Evolutionary conservation across 2,113 vertebrate species (phyloP).

Genomic region (Delphinus delphis): DNA sequence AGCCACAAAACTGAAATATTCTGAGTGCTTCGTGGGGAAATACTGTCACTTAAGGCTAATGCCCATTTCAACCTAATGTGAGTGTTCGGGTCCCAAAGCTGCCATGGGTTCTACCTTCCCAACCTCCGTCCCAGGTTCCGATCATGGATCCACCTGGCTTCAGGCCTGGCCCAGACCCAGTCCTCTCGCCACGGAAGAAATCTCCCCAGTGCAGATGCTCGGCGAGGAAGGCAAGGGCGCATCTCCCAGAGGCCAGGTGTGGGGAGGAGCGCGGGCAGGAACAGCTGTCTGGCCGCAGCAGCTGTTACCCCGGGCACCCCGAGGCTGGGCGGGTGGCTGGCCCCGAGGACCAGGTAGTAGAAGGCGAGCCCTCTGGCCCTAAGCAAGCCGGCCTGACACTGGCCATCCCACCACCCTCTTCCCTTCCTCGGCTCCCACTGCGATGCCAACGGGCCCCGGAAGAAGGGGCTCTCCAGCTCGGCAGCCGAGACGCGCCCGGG

Average conservation of each 20-base stretch:
- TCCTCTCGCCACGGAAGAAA: not conserved
- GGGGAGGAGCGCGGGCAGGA: not conserved
- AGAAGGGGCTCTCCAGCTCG: not conserved
- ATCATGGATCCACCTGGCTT: conserved; percentile 53
- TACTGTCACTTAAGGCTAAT: not conserved
- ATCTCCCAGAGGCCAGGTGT: conserved; percentile 54
- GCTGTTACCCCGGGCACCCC: conserved; percentile 47
- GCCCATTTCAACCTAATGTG: not conserved
- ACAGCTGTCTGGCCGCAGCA: conserved; percentile 63
- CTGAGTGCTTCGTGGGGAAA: conserved; percentile 47
- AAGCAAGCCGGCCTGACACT: conserved; percentile 46
- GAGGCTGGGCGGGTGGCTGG: not conserved
- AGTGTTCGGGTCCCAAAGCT: not conserved
- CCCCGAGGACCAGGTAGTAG: not conserved
- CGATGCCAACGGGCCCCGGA: not conserved
- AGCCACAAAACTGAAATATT: not conserved
- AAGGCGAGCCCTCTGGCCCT: conserved; percentile 4
- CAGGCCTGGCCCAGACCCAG: conserved; percentile 58
- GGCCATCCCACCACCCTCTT: conserved; percentile 50
- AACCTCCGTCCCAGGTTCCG: conserved; percentile 33
- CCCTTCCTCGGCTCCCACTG: not conserved
- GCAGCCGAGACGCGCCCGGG: not conserved
- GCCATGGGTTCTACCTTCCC: conserved; percentile 27
- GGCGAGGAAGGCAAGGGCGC: not conserved
- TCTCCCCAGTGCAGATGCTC: conserved; percentile 15